Percentiles rank a stretch among this genome's conserved stretches.
phyloP scores from a whole-genome alignment of 2,888 invertebrate genomes.

The Lasioglossum figueresi region DNA sequence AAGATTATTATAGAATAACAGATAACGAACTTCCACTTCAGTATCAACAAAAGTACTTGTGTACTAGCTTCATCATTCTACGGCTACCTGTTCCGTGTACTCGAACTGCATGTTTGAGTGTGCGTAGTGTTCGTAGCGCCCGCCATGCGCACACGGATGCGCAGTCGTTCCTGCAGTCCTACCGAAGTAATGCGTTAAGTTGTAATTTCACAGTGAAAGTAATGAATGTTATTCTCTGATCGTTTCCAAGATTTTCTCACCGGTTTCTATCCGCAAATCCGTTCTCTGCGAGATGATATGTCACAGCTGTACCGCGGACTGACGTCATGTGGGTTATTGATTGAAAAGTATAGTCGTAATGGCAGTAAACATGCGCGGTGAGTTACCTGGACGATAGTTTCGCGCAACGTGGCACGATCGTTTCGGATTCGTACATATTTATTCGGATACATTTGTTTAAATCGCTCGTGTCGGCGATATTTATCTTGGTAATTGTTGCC shows the following conservation, averaged over 20 bases:
- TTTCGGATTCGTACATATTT: not conserved
- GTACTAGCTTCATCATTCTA: not conserved
- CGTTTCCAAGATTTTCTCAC: not conserved
- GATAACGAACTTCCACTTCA: not conserved
- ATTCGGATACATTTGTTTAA: not conserved
- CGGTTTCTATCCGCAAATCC: not conserved
- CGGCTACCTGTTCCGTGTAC: not conserved
- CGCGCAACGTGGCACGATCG: slow-evolving; percentile 10
- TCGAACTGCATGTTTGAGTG: not conserved
- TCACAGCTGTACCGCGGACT: slow-evolving; percentile 36
- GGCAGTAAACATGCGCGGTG: slow-evolving; percentile 48
- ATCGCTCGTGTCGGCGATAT: not conserved
- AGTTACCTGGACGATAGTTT: not conserved
- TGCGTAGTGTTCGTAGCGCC: not conserved
- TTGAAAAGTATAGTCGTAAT: slow-evolving; percentile 48
- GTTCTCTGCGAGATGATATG: not conserved
- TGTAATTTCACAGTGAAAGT: not conserved
- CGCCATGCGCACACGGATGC: slow-evolving; percentile 2
- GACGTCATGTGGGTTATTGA: slow-evolving; percentile 77
- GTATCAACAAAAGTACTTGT: no score
- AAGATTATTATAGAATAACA: not conserved
- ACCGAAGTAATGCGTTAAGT: not conserved
- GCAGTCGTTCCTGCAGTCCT: not conserved
- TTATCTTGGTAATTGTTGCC: not conserved
- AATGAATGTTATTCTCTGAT: not conserved